Evolutionary conservation across 2,888 invertebrate genomes (phyloP).

Genomic region (Syrista parreyssii): DNA sequence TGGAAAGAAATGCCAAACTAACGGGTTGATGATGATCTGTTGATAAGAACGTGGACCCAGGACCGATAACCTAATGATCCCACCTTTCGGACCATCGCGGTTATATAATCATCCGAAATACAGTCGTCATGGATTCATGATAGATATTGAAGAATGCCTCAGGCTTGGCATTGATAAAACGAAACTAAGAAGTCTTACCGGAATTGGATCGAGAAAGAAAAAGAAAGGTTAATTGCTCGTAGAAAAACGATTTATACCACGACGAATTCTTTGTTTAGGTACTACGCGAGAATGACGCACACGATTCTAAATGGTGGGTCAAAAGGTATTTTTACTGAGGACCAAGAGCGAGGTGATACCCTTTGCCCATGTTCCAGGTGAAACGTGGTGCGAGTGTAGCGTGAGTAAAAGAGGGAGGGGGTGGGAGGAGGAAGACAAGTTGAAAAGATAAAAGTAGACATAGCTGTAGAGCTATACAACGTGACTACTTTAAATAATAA

Average conservation of each 20-base stretch:
- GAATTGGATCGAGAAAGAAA: neutral
- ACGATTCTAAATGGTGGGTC: neutral
- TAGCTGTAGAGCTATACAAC: neutral
- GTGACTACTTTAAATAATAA: slow-evolving; percentile 21
- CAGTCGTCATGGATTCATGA: neutral
- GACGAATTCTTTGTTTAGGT: neutral
- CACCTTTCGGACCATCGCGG: neutral
- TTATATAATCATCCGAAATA: neutral
- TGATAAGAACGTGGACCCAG: neutral
- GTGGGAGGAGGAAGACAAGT: slow-evolving; percentile 5
- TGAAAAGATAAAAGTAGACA: slow-evolving; percentile 2
- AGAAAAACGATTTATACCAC: neutral
- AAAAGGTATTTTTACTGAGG: neutral
- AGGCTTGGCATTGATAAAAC: neutral
- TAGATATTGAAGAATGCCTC: neutral
- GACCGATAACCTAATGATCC: neutral
- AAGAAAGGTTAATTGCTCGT: neutral
- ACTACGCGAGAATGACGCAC: neutral
- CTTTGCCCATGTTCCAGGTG: neutral
- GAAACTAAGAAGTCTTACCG: neutral
- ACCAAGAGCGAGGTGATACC: neutral
- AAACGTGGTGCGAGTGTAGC: neutral
- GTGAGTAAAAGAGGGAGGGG: neutral
- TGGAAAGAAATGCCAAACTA: neutral
- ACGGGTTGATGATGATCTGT: neutral